Base-by-base conservation (phyloP, 2,888 invertebrate species). In the Sesia apiformis region DNA sequence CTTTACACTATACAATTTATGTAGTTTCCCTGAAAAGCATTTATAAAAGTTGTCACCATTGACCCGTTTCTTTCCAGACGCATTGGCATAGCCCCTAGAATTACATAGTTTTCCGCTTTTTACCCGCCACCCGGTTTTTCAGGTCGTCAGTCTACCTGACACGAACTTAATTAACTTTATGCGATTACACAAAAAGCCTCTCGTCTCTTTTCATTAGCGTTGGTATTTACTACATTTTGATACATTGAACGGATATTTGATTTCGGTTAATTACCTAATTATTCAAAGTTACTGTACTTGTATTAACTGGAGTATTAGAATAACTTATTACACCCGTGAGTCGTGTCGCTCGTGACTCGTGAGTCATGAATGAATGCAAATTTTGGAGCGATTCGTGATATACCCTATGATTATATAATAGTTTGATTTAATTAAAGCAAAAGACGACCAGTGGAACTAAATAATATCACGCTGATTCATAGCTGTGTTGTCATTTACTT, bases 181-280 rank as follows among this genome's bases (percentile, higher is more conserved):
- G 46, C 46, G 46, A 46, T 46, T 46, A 46, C 8, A 46, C 46
- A 46, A 46, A 46, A 46, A 46, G 46, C 46, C 23, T n/a, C 46
- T 46, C 46, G 46, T 46, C 4, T 46, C 46, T 46, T 23, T 46
- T 46, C 46, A n/a, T 46, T 46, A 46, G 46, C 46, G 23, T 46
- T 46, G 46, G 8, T 46, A 46, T 46, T 46, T 23, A n/a, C 4
- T n/a, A 46, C 46, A n/a, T 46, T 46, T 46, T 46, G n/a, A 46
- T 46, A 23, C 46, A 23, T 8, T 46, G 8, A 46, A 46, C 46
- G 23, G 43, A 8, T 46, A 6, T 46, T 23, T 23, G 23, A 41
- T 52, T 6, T 53, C 39, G 53, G 46, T 38, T 53, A 46, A 53
- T 53, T 53, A 53, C 39, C 39, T 53, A 7, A 7, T 43, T 46